A percentile compares a stretch with the other conserved stretches of the same genome.
Conservation (phyloP, 2,888 invertebrate genomes). For the Chrysotoxum bicinctum region DNA sequence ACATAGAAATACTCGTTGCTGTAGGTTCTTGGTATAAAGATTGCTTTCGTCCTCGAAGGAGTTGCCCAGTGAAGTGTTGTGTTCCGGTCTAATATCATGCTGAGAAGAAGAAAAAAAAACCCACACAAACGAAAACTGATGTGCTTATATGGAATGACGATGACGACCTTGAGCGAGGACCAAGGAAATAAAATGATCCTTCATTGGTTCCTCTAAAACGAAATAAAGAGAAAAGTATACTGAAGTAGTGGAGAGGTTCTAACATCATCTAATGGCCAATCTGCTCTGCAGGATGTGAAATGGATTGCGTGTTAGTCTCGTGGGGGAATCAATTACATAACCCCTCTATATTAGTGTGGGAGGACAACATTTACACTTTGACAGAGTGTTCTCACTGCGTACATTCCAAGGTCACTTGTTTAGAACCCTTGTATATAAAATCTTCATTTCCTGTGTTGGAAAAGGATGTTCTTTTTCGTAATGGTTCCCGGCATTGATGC, state of each 20-base stretch:
- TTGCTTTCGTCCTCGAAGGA: constrained; percentile 35
- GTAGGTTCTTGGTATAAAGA: constrained; percentile 8
- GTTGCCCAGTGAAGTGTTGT: constrained; percentile 58
- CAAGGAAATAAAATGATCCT: constrained; percentile 30
- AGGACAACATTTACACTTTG: constrained; percentile 33
- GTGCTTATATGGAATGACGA: not conserved
- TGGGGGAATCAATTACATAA: constrained; percentile 44
- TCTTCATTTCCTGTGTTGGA: constrained; percentile 31
- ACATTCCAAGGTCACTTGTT: constrained; percentile 38
- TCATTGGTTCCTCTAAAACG: constrained; percentile 12
- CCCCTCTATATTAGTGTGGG: not conserved
- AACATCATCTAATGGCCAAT: constrained; percentile 62
- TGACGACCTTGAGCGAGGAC: constrained; percentile 58
- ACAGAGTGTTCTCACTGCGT: constrained; percentile 28
- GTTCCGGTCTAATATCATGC: constrained; percentile 67
- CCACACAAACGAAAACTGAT: constrained; percentile 21
- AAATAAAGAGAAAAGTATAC: constrained; percentile 1
- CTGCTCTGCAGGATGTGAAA: constrained; percentile 65
- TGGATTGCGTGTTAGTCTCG: constrained; percentile 58
- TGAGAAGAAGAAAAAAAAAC: constrained; percentile 17
- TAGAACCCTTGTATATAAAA: constrained; percentile 14
- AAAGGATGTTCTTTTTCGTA: constrained; percentile 40
- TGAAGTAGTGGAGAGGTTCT: not conserved
- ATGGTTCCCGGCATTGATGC: constrained; percentile 28
- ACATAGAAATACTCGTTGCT: not conserved